A percentile compares a stretch with the other conserved stretches of the same genome.
Conservation (phyloP, 2,797 vertebrate genomes). For the Anguilla megastoma region DNA sequence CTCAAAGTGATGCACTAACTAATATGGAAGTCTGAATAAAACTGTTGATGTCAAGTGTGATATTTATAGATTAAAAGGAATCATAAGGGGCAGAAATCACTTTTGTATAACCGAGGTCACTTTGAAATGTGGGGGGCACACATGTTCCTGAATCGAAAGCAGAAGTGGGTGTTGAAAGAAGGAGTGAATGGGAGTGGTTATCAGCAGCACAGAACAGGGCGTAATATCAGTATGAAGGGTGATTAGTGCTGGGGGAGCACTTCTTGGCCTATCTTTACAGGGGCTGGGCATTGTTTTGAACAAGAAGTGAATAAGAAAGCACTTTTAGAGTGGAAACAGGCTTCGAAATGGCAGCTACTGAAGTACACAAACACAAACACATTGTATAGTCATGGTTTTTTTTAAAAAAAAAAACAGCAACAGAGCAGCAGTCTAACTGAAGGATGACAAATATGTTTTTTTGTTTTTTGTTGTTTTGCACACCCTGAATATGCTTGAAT, state of each 20-base stretch:
- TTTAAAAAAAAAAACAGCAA: neutral
- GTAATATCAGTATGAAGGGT: slow-evolving; percentile 34
- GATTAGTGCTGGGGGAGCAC: slow-evolving; percentile 8
- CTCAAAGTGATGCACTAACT: too few relatives aligned
- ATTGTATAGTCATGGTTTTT: neutral
- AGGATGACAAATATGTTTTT: neutral
- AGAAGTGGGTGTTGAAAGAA: slow-evolving; percentile 36
- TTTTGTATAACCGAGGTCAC: neutral
- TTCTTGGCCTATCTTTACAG: slow-evolving; percentile 28
- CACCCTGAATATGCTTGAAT: neutral
- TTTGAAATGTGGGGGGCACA: neutral
- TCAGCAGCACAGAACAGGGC: slow-evolving; percentile 39
- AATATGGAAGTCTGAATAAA: too few relatives aligned
- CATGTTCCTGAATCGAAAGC: slow-evolving; percentile 45
- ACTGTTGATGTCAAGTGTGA: too few relatives aligned
- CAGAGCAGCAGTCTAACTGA: neutral
- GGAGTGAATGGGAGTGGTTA: slow-evolving; percentile 35
- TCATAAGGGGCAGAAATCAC: too few relatives aligned
- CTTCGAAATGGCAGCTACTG: neutral
- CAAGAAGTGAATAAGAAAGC: slow-evolving; percentile 3
- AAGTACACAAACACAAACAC: neutral
- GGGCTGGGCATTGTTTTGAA: slow-evolving; percentile 19
- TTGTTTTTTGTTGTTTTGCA: neutral
- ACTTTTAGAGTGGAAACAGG: neutral
- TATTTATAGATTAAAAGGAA: too few relatives aligned